A percentile compares a stretch with the other conserved stretches of the same genome.
Conservation (phyloP, 1,140 invertebrate genomes). For the Cotesia typhae region DNA sequence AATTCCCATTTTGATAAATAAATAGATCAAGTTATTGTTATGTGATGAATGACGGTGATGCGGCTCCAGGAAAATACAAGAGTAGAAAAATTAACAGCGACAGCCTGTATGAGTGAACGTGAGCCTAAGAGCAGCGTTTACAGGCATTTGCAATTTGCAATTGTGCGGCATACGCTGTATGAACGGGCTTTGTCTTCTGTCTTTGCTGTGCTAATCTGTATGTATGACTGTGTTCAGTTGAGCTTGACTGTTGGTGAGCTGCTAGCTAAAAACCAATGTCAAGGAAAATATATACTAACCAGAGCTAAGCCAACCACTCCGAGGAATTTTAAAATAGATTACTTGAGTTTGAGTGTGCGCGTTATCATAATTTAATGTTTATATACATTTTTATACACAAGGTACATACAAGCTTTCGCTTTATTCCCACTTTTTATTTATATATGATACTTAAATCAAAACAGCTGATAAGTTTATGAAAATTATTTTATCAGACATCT, state of each 20-base stretch:
- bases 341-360: not conserved
- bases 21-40: not conserved
- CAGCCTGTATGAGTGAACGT: too few relatives aligned
- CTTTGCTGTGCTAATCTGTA: not conserved
- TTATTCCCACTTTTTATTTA: too few relatives aligned
- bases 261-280: constrained; percentile 17
- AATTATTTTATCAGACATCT: too few relatives aligned
- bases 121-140: too few relatives aligned
- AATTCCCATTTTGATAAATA: constrained; percentile 53
- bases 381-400: not conserved
- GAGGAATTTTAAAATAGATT: constrained; percentile 28
- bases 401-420: not conserved
- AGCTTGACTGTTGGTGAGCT: too few relatives aligned
- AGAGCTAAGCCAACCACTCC: not conserved
- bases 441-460: too few relatives aligned
- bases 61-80: not conserved
- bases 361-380: not conserved
- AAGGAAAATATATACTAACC: constrained; percentile 22
- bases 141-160: too few relatives aligned
- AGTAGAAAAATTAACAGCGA: too few relatives aligned
- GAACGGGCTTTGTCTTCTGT: too few relatives aligned
- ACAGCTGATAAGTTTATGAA: too few relatives aligned
- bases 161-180: too few relatives aligned
- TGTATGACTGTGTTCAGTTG: too few relatives aligned
- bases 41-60: not conserved